phyloP scores from a whole-genome alignment of 2,797 vertebrate genomes.

The Pseudochirops cupreus region DNA sequence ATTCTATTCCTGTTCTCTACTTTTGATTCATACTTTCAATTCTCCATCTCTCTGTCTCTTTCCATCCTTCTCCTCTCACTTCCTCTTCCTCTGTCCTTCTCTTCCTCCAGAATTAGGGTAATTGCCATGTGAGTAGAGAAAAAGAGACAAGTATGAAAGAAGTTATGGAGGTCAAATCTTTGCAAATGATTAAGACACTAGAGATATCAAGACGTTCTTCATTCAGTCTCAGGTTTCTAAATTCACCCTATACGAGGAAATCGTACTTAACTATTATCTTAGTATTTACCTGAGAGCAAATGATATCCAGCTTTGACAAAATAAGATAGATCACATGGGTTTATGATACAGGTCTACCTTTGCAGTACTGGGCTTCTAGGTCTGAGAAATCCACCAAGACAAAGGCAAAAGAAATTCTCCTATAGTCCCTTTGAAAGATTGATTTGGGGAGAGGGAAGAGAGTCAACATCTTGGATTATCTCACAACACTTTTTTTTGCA shows the following conservation, averaged over 20 bases:
- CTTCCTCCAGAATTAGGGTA: not conserved
- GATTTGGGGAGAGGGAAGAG: not conserved
- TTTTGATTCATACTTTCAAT: not conserved
- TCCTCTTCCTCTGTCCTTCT: no score
- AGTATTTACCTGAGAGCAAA: constrained; percentile 31
- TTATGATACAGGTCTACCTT: constrained; percentile 9
- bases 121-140: not conserved
- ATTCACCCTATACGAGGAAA: constrained; percentile 12
- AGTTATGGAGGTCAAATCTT: not conserved
- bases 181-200: constrained; percentile 42
- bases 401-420: constrained; percentile 21
- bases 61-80: not conserved
- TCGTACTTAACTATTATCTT: not conserved
- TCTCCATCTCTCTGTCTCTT: not conserved
- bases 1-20: not conserved
- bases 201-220: not conserved
- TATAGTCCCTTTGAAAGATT: not conserved
- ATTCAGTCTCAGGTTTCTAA: not conserved
- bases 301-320: constrained; percentile 16
- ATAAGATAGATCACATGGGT: not conserved
- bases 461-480: not conserved
- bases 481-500: not conserved
- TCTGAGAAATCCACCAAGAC: not conserved
- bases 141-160: not conserved
- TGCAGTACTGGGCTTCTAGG: not conserved